Base-by-base conservation (phyloP, 2,888 invertebrate genomes). In the Syrphus vitripennis region DNA sequence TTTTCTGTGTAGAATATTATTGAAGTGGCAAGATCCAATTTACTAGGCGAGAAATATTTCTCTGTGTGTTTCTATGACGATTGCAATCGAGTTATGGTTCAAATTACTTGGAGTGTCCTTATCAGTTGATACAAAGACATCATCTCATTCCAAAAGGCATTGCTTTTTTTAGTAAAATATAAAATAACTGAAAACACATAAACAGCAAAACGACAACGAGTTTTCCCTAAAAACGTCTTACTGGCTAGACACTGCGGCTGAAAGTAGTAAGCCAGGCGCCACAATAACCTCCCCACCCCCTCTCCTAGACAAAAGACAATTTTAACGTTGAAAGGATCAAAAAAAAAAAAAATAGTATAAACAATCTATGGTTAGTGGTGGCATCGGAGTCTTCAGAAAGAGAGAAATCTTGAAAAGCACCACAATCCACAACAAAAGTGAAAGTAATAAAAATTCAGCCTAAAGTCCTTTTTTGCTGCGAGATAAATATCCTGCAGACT, bases 361-460 rank as follows among this genome's bases (percentile, higher is more conserved):
- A 65, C 75, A 79, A 83, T 83, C 67, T 71, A 67, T 50, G 48
- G 24, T n/a, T 26, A 50, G 50, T 50, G 50, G 63, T 10, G 63
- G 40, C 50, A 50, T 55, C 29, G 16, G 29, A 29, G 29, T 55
- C 59, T 42, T 12, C n/a, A n/a, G n/a, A 57, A 34, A n/a, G 31
- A 34, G 29, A 21, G 69, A 70, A 83, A 83, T 83, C 83, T 83
- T 74, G n/a, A 59, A 29, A 76, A 65, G 65, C 45, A 79, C 55
- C 63, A 71, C 40, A 76, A 70, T 69, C 55, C 63, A 71, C 40
- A 76, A 70, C 72, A 76, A 81, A 86, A 86, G 84, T 86, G 81
- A 86, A 86, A 86, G 84, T 86, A 86, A 86, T 86, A 86, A 86
- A 84, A 81, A 72, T 71, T 67, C 65, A 72, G 57, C 72, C 59